Percentiles rank a stretch among this genome's conserved stretches.
Conservation (phyloP, 2,888 invertebrate species). For the Desoria tigrina region DNA sequence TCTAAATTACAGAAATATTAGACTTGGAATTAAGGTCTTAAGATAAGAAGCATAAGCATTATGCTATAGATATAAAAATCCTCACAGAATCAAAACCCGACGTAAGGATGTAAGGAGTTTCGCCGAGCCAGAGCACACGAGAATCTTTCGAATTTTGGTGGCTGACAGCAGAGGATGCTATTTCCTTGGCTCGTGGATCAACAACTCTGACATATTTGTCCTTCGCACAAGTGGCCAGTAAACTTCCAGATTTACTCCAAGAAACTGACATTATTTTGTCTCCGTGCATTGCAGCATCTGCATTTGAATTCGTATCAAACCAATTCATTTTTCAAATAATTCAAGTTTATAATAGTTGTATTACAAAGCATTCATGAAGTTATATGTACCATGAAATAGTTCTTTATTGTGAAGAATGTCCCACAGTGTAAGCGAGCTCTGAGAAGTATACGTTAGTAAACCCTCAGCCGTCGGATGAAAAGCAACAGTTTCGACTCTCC, state of each 20-base stretch:
- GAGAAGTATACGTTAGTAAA: conserved; percentile 81
- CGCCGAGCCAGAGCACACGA: conserved; percentile 85
- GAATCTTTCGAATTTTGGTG: conserved; percentile 92
- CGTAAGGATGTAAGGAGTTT: conserved; percentile 77
- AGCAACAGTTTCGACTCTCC: conserved; percentile 82
- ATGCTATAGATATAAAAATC: conserved; percentile 13
- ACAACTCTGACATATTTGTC: conserved; percentile 84
- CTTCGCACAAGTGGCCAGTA: conserved; percentile 83
- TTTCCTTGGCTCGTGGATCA: conserved; percentile 70
- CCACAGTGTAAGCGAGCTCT: conserved; percentile 78
- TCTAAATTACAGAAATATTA: conserved; percentile 56
- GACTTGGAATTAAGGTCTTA: neutral
- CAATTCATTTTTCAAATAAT: neutral
- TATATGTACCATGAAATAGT: conserved; percentile 55
- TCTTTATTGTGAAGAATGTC: conserved; percentile 82
- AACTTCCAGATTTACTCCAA: conserved; percentile 84
- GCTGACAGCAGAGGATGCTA: conserved; percentile 62
- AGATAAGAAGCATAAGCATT: conserved; percentile 10
- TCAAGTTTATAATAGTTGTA: too few relatives aligned
- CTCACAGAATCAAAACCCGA: conserved; percentile 81
- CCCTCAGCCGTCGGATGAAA: conserved; percentile 91
- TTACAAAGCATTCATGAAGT: too few relatives aligned
- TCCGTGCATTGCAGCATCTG: conserved; percentile 71
- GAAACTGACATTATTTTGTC: conserved; percentile 86
- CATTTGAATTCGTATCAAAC: conserved; percentile 39